Conservation (phyloP, 2,113 vertebrate species). For the Noctilio leporinus region DNA sequence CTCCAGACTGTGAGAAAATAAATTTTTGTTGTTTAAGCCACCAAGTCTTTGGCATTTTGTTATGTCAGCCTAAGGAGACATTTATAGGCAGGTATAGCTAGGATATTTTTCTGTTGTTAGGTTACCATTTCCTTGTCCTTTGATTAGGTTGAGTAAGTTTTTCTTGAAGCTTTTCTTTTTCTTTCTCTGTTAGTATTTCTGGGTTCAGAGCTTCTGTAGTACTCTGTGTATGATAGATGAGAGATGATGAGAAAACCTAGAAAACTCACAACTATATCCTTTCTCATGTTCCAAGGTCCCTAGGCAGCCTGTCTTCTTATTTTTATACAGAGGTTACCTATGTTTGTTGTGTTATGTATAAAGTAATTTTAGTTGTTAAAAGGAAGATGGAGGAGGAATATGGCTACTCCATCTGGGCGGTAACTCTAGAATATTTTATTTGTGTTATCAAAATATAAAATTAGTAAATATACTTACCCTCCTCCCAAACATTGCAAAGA, state of each 20-base stretch:
- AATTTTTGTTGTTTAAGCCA: not conserved
- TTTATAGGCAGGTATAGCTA: not conserved
- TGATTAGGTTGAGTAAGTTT: not conserved
- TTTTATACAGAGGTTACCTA: not conserved
- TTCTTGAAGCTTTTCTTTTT: not conserved
- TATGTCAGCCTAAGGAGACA: not conserved
- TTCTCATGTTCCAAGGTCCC: not conserved
- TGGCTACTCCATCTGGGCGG: not conserved
- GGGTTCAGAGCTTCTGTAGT: not conserved
- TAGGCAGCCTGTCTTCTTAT: not conserved
- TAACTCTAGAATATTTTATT: not conserved
- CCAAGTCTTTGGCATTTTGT: not conserved
- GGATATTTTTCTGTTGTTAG: not conserved
- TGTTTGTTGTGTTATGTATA: not conserved
- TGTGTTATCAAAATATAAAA: constrained; percentile 10
- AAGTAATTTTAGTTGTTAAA: not conserved
- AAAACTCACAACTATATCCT: not conserved
- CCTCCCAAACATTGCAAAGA: not conserved
- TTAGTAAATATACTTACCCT: not conserved
- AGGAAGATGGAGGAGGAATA: not conserved
- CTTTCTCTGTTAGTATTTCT: not conserved
- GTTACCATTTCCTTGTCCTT: not conserved
- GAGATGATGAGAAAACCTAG: not conserved
- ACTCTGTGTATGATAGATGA: not conserved
- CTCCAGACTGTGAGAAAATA: not conserved